Percentiles rank a stretch among this genome's conserved stretches.
Conservation (phyloP, 2,888 invertebrate genomes). For the Habrosyne pyritoides region DNA sequence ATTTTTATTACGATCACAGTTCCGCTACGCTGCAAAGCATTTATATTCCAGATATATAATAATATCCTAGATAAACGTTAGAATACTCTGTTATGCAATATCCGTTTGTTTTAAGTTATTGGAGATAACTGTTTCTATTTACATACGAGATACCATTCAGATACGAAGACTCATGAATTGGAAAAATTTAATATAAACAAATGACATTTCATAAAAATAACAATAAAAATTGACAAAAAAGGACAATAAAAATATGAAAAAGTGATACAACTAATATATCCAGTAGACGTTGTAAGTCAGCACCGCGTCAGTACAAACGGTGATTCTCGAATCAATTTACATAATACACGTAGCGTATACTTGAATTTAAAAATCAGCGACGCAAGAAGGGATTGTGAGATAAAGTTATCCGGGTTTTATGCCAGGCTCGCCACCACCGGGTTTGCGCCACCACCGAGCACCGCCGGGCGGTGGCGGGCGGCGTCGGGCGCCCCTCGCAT, state of each 20-base stretch:
- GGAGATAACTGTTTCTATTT: neutral
- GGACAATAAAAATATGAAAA: neutral
- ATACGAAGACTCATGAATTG: neutral
- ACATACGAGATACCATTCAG: neutral
- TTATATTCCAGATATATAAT: neutral
- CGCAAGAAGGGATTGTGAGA: constrained; percentile 56
- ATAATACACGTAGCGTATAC: constrained; percentile 59
- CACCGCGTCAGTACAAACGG: constrained; percentile 22
- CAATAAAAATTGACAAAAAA: neutral
- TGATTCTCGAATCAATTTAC: constrained; percentile 61
- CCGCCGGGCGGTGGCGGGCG: too few relatives aligned
- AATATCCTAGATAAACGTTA: constrained; percentile 3
- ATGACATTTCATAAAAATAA: too few relatives aligned
- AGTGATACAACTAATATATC: constrained; percentile 10
- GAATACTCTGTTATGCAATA: constrained; percentile 4
- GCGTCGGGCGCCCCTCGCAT: constrained; percentile 42
- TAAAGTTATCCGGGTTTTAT: constrained; percentile 64
- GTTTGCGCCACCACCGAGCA: constrained; percentile 22
- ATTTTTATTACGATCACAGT: neutral
- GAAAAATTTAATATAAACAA: neutral
- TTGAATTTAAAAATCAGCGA: constrained; percentile 66
- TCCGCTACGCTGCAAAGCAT: neutral
- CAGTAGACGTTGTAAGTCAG: constrained; percentile 13
- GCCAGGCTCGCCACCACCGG: constrained; percentile 33
- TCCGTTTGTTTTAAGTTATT: neutral